A percentile compares a stretch with the other conserved stretches of the same genome.
Conservation (phyloP, 2,797 vertebrate genomes). For the Amniataba percoides region DNA sequence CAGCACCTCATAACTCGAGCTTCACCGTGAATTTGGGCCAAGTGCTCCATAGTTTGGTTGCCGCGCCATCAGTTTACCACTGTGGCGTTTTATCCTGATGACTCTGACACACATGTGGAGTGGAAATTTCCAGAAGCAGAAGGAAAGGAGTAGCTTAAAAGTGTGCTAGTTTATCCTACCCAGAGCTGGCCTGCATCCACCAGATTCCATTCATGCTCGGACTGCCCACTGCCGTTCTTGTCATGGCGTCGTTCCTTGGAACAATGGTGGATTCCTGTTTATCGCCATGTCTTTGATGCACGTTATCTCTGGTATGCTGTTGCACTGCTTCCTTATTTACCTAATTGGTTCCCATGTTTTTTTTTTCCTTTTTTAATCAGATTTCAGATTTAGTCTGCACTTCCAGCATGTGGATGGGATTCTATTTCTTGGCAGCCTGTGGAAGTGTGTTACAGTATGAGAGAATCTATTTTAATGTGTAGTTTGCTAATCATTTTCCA, state of each 20-base stretch:
- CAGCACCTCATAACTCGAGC: constrained; percentile 71
- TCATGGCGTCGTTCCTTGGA: constrained; percentile 71
- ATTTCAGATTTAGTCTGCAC: constrained; percentile 42
- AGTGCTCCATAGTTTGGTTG: constrained; percentile 57
- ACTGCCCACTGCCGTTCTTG: constrained; percentile 72
- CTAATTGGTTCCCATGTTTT: constrained; percentile 18
- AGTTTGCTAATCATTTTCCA: constrained; percentile 41
- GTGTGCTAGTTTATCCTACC: constrained; percentile 60
- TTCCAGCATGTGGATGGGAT: constrained; percentile 19
- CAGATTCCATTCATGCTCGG: constrained; percentile 77
- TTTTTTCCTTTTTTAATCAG: background rate
- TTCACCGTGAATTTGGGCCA: constrained; percentile 54
- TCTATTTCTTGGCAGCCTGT: constrained; percentile 32
- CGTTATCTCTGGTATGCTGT: constrained; percentile 71
- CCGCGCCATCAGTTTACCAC: constrained; percentile 46
- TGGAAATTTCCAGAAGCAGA: constrained; percentile 75
- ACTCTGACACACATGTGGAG: constrained; percentile 67
- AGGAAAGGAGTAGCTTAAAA: constrained; percentile 62
- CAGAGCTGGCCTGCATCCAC: constrained; percentile 67
- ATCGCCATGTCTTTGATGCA: constrained; percentile 71
- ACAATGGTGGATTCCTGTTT: constrained; percentile 85
- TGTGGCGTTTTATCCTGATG: constrained; percentile 52
- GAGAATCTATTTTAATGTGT: constrained; percentile 39
- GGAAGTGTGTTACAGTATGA: constrained; percentile 8
- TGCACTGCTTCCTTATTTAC: constrained; percentile 64